phyloP scores from a whole-genome alignment of 2,888 invertebrate species.

The Graphium colonna region DNA sequence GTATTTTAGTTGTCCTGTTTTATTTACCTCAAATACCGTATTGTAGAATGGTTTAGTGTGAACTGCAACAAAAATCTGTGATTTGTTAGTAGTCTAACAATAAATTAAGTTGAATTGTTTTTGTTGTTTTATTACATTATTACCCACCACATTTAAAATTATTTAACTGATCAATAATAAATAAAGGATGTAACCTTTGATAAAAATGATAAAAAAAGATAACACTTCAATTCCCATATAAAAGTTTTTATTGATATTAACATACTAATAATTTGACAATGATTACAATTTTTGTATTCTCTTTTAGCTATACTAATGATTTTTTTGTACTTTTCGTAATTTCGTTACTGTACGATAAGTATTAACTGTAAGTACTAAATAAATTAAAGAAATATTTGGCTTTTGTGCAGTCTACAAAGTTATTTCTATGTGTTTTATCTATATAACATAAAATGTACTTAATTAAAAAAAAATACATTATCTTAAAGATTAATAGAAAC shows the following conservation, averaged over 20 bases:
- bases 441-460: neutral
- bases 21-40: neutral
- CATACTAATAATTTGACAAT: too few relatives aligned
- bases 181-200: too few relatives aligned
- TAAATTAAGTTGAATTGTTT: constrained; percentile 47
- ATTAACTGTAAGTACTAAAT: neutral
- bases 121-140: constrained; percentile 27
- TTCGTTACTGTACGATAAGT: neutral
- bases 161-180: too few relatives aligned
- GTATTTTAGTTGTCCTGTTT: neutral
- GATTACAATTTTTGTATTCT: too few relatives aligned
- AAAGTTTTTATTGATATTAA: too few relatives aligned
- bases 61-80: constrained; percentile 47
- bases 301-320: too few relatives aligned
- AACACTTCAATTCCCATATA: too few relatives aligned
- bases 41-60: constrained; percentile 27
- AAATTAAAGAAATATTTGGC: constrained; percentile 47
- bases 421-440: constrained; percentile 26
- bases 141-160: constrained; percentile 13
- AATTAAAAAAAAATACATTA: constrained; percentile 1
- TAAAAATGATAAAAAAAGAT: too few relatives aligned
- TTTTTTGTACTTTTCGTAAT: neutral
- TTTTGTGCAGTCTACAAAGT: constrained; percentile 52
- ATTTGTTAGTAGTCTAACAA: constrained; percentile 60
- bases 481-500: too few relatives aligned